These are phyloP conservation scores for Molorchus minor DNA, from an alignment of 2,888 invertebrate genomes.

Conservation along the genomic window DNA sequence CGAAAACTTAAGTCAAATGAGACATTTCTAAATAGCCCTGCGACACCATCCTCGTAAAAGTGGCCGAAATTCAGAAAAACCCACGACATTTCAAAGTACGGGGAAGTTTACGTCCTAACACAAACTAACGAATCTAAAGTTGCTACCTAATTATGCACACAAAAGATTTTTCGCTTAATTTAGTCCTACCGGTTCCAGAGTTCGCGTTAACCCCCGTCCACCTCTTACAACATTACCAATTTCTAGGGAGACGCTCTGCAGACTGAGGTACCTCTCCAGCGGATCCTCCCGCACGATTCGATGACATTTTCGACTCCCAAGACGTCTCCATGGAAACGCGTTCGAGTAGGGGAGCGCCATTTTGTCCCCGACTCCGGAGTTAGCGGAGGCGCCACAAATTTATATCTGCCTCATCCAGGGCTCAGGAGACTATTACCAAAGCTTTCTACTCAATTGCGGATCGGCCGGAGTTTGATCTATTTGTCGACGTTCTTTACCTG, in stretches of 20 bases:
- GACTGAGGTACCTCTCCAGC: conserved; percentile 46
- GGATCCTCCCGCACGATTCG: neutral
- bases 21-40: conserved; percentile 61
- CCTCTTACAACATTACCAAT: conserved; percentile 51
- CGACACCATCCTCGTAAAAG: conserved; percentile 55
- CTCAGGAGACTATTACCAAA: conserved; percentile 65
- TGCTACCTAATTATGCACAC: conserved; percentile 64
- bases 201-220: conserved; percentile 49
- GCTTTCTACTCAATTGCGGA: conserved; percentile 66
- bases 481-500: conserved; percentile 60
- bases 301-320: conserved; percentile 55
- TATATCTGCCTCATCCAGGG: conserved; percentile 65
- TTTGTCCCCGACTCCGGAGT: conserved; percentile 57
- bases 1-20: conserved; percentile 36
- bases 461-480: conserved; percentile 64
- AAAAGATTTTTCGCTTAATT: conserved; percentile 64
- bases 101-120: conserved; percentile 53
- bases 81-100: conserved; percentile 38
- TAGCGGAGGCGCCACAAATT: conserved; percentile 64
- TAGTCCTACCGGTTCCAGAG: conserved; percentile 60
- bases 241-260: conserved; percentile 51
- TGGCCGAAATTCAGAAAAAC: too few species aligned
- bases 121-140: conserved; percentile 62
- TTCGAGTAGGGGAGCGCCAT: conserved; percentile 58
- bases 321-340: conserved; percentile 62